A percentile compares a stretch with the other conserved stretches of the same genome.
Evolutionary conservation across 2,888 invertebrate genomes (phyloP).

Genomic region (Zhuqinia jingwanae): DNA sequence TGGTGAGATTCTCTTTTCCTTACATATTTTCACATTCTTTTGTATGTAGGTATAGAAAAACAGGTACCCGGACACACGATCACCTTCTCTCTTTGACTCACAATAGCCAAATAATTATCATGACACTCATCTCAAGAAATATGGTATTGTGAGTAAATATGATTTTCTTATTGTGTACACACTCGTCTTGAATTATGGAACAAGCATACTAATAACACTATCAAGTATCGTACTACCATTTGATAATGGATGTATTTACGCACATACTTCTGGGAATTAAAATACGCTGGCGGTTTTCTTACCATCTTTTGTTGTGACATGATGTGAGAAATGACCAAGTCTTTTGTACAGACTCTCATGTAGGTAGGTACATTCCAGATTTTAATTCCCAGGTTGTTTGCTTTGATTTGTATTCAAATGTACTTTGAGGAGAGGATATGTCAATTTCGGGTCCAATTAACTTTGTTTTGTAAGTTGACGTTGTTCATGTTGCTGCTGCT

Average conservation of each 20-base stretch:
- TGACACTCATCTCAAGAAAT: conserved; percentile 32
- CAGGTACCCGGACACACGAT: conserved; percentile 35
- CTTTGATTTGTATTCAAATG: neutral
- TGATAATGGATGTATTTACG: no score
- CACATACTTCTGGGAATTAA: neutral
- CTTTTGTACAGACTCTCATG: neutral
- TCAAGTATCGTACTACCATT: no score
- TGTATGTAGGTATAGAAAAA: neutral
- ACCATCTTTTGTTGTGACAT: conserved; percentile 29
- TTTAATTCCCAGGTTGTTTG: neutral
- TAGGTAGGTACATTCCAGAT: conserved; percentile 21
- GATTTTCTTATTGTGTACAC: neutral
- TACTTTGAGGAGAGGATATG: neutral
- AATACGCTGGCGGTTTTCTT: neutral
- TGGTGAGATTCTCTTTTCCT: conserved; percentile 1
- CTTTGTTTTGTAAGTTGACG: neutral
- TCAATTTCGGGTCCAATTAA: conserved; percentile 15
- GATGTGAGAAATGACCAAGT: neutral
- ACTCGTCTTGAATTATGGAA: no score
- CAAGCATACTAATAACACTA: no score
- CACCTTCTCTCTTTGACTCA: conserved; percentile 38
- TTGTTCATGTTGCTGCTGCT: neutral
- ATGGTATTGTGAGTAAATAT: neutral
- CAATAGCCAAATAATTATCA: conserved; percentile 25
- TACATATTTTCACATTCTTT: conserved; percentile 22